Evolutionary conservation across 2,888 invertebrate species (phyloP).

Genomic region (Pollenia amentaria): DNA sequence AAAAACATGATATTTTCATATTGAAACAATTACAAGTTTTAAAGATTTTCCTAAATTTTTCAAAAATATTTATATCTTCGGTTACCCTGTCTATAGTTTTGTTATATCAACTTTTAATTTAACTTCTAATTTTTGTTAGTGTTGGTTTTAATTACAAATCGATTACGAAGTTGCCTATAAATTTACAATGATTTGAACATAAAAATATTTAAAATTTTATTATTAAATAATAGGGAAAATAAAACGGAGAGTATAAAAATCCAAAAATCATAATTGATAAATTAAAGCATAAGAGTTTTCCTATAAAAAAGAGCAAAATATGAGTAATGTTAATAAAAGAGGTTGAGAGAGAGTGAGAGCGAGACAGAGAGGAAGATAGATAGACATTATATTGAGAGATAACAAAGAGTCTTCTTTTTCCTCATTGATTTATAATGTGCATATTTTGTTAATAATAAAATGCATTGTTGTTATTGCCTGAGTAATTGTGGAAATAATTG

Average conservation of each 20-base stretch:
- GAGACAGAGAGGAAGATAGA: neutral
- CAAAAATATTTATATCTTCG: neutral
- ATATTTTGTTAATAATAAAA: slow-evolving; percentile 27
- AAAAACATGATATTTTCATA: too few relatives aligned
- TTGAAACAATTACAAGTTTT: too few relatives aligned
- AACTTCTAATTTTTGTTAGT: neutral
- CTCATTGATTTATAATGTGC: slow-evolving; percentile 47
- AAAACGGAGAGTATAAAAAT: neutral
- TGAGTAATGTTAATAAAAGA: neutral
- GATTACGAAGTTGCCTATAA: neutral
- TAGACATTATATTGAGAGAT: neutral
- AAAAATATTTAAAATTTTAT: slow-evolving; percentile 5
- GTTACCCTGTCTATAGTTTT: neutral
- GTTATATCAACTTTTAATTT: neutral
- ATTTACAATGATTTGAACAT: neutral
- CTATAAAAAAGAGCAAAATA: neutral
- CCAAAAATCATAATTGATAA: slow-evolving; percentile 23
- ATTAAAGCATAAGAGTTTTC: neutral
- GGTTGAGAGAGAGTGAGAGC: neutral
- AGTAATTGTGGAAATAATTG: neutral
- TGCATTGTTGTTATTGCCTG: slow-evolving; percentile 46
- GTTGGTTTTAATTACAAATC: neutral
- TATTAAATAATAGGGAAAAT: slow-evolving; percentile 41
- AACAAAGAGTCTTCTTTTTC: slow-evolving; percentile 32
- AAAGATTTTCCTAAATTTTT: too few relatives aligned